Conservation (phyloP, 2,888 invertebrate species). For the Pachycephus smyrnensis region DNA sequence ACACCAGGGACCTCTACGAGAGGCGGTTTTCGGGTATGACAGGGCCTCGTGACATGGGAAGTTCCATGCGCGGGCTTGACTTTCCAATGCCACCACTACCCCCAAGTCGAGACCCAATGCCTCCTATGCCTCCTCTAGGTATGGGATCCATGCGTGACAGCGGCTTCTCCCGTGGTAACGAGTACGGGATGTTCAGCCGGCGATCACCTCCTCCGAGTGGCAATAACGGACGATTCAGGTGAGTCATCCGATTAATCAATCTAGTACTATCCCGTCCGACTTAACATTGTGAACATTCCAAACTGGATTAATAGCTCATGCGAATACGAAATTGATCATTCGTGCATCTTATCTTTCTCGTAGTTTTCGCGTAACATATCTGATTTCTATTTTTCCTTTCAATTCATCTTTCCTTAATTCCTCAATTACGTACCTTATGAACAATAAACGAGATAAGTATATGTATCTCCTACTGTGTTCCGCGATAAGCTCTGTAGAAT, state of each 20-base stretch:
- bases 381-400: neutral
- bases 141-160: constrained; percentile 77
- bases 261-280: constrained; percentile 48
- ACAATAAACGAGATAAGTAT: no score
- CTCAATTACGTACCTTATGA: neutral
- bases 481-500: no score
- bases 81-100: constrained; percentile 80
- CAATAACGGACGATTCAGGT: constrained; percentile 66
- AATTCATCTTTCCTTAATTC: neutral
- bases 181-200: constrained; percentile 87
- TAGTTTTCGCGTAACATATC: neutral
- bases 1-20: constrained; percentile 84
- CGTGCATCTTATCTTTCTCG: neutral
- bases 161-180: constrained; percentile 72
- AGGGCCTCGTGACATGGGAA: constrained; percentile 69
- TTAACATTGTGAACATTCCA: constrained; percentile 61
- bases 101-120: constrained; percentile 80
- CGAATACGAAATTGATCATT: constrained; percentile 41
- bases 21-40: constrained; percentile 78
- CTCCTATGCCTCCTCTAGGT: constrained; percentile 79
- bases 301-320: constrained; percentile 62
- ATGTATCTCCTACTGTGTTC: neutral
- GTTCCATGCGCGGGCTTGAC: constrained; percentile 71
- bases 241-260: constrained; percentile 41
- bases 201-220: constrained; percentile 77